Evolutionary conservation across 2,888 invertebrate genomes (phyloP), one percentile per base, ranked within the genome.

Genomic region (Pachycephus smyrnensis): DNA sequence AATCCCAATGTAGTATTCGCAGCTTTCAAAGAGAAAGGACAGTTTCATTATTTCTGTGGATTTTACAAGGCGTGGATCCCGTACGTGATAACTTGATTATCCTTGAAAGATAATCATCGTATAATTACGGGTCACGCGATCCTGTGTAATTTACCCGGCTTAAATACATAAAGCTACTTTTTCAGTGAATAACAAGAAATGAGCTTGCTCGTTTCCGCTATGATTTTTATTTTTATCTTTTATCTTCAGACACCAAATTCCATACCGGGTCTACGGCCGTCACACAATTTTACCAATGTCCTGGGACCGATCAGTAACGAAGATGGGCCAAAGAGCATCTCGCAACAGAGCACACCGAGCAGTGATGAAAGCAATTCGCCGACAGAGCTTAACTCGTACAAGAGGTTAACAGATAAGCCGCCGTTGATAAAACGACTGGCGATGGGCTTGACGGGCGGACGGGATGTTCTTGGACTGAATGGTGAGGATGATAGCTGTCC

Each of bases 351-450:
- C 84, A 93, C 93, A 73, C 94, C 95, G 55, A 96, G 95, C 91
- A 97, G 96, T 85, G 97, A 97, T 91, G 97, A 97, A 92, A 96
- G 96, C 89, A 96, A 96, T 92, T 97, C 97, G 12, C 97, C 97
- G 74, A 96, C 96, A 76, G 97, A 97, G 93, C 94, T 97, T 91
- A 96, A 96, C 92, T 96, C 96, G 89, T 97, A 96, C 92, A 95
- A 96, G 90, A 93, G 96, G 87, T 94, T 97, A 89, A 94, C 94
- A 81, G 96, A 97, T 90, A 95, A 97, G 90, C 96, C 97, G 80
- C 96, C 96, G 76, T 93, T 97, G 88, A 94, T 94, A 88, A 96
- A 96, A 92, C 93, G 96, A 76, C 93, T 97, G 82, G 95, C 96
- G 76, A 95, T 96, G 93, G 96, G 96, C 1, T 92, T 96, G 81